Evolutionary conservation across 2,113 vertebrate genomes (phyloP).

Genomic region (Lampris megalopsis): DNA sequence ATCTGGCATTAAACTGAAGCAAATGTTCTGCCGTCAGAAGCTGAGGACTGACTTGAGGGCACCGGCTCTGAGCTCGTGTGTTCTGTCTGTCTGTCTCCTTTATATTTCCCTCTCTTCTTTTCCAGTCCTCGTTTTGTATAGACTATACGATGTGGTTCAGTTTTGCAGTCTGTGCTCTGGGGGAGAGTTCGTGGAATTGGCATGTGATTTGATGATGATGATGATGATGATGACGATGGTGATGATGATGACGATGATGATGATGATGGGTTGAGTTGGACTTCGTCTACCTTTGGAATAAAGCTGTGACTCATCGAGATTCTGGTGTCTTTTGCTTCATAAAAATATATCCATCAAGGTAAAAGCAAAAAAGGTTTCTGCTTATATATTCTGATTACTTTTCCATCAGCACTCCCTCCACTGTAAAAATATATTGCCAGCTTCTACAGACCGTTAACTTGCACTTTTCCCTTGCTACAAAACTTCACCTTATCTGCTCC

Average conservation of each 20-base stretch:
- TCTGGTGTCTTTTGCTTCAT: background rate
- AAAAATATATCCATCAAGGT: too few species aligned
- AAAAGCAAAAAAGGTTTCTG: too few species aligned
- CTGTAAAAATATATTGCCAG: too few species aligned
- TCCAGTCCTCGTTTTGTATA: conserved; percentile 50
- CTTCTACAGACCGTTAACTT: too few species aligned
- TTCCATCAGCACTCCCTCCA: too few species aligned
- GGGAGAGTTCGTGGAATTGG: conserved; percentile 4
- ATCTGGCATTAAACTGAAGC: too few species aligned
- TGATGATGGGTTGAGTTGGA: conserved; percentile 17
- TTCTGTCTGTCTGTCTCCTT: background rate
- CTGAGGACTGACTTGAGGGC: conserved; percentile 4
- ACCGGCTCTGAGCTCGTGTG: conserved; percentile 4
- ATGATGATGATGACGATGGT: background rate
- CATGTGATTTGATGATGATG: background rate
- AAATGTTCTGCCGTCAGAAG: too few species aligned
- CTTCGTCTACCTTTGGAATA: conserved; percentile 65
- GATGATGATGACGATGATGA: background rate
- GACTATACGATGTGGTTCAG: conserved; percentile 50
- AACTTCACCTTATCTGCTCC: too few species aligned
- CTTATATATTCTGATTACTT: too few species aligned
- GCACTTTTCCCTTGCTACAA: too few species aligned
- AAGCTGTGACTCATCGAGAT: conserved; percentile 58
- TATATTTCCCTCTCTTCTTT: conserved; percentile 23
- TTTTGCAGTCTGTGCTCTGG: conserved; percentile 41